phyloP scores from a whole-genome alignment of 2,797 vertebrate genomes.

The Melanotaenia nigrans region DNA sequence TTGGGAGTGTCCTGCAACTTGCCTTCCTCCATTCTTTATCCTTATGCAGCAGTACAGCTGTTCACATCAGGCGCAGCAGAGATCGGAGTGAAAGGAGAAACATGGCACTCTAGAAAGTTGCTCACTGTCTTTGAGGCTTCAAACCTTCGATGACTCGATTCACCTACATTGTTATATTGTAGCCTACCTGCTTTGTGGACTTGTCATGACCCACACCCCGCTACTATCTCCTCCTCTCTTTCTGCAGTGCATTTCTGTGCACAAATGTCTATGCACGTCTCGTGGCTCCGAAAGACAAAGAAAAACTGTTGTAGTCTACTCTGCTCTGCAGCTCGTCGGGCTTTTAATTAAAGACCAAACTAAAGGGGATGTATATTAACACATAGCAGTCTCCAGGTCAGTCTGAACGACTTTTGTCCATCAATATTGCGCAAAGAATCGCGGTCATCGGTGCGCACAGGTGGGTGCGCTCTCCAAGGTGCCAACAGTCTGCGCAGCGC shows the following conservation, averaged over 20 bases:
- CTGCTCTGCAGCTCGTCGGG: conserved; percentile 24
- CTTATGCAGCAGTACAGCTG: conserved; percentile 37
- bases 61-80: conserved; percentile 29
- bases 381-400: conserved; percentile 10
- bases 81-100: conserved; percentile 9
- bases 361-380: conserved; percentile 12
- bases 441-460: conserved; percentile 74
- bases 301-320: conserved; percentile 45
- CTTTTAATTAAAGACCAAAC: conserved; percentile 26
- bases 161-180: conserved; percentile 17
- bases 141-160: conserved; percentile 5
- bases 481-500: conserved; percentile 56
- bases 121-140: not conserved
- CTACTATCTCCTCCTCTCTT: conserved; percentile 46
- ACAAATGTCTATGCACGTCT: conserved; percentile 67
- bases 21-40: conserved; percentile 41
- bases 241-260: conserved; percentile 72
- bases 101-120: conserved; percentile 42
- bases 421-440: conserved; percentile 65
- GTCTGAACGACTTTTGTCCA: conserved; percentile 33
- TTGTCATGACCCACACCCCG: conserved; percentile 50
- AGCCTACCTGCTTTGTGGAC: conserved; percentile 20
- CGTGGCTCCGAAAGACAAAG: conserved; percentile 67
- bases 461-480: conserved; percentile 77
- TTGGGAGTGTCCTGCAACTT: conserved; percentile 64